Percentiles rank a stretch among this genome's conserved stretches.
These are phyloP conservation scores for Pomacea maculata DNA, from an alignment of 1,140 invertebrate genomes.

Conservation along the genomic window DNA sequence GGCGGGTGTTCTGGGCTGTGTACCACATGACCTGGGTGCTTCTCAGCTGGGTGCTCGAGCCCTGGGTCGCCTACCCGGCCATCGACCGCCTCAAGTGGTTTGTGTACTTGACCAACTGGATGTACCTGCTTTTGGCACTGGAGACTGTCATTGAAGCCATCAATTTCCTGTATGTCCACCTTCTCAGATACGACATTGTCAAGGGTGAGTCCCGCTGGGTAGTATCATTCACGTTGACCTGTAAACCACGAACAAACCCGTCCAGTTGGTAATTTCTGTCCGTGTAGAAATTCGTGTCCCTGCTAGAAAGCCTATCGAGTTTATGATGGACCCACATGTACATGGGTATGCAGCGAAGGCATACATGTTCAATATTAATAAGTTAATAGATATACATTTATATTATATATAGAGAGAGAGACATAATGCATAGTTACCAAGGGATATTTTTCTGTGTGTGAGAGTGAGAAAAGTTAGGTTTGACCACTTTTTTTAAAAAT, in stretches of 20 bases:
- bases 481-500: background rate
- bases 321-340: no score
- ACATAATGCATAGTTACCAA: background rate
- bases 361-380: background rate
- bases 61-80: slow-evolving; percentile 28
- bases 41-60: slow-evolving; percentile 35
- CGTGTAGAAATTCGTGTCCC: no score
- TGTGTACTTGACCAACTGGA: slow-evolving; percentile 54
- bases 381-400: background rate
- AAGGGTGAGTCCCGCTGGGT: slow-evolving; percentile 27
- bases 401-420: background rate
- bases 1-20: slow-evolving; percentile 44
- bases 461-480: background rate
- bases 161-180: slow-evolving; percentile 28
- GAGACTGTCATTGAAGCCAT: slow-evolving; percentile 38
- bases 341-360: no score
- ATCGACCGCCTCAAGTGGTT: slow-evolving; percentile 49
- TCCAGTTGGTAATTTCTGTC: no score
- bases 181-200: slow-evolving; percentile 37
- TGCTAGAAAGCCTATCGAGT: no score
- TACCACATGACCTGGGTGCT: slow-evolving; percentile 52
- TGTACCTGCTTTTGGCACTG: slow-evolving; percentile 43
- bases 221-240: no score
- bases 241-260: no score
- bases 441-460: background rate